Percentiles rank a stretch among this genome's conserved stretches.
phyloP scores from a whole-genome alignment of 2,797 vertebrate species.

The Kryptopterus vitreolus region DNA sequence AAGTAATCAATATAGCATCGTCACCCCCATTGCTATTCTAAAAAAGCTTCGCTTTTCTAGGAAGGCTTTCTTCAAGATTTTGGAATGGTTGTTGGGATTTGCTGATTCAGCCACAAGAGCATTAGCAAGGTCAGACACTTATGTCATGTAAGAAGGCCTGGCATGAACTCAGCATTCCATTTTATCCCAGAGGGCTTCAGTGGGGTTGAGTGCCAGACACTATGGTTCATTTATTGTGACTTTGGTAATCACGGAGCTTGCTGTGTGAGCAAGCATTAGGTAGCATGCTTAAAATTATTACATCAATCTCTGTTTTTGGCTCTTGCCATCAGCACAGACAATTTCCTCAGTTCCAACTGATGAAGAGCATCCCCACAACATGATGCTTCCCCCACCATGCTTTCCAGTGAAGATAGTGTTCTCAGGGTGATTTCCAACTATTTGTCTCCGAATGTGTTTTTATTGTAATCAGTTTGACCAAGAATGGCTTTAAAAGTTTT shows the following conservation, averaged over 20 bases:
- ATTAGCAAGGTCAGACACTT: not conserved
- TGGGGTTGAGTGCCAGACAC: not conserved
- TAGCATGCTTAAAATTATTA: not conserved
- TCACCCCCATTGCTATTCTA: not conserved
- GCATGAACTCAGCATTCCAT: not conserved
- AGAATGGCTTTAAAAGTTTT: not conserved
- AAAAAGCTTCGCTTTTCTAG: not conserved
- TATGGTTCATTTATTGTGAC: not conserved
- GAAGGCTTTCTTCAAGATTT: not conserved
- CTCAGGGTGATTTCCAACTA: too few species aligned
- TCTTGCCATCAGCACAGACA: not conserved
- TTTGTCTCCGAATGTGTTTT: too few species aligned
- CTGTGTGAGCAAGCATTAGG: not conserved
- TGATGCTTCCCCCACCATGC: not conserved
- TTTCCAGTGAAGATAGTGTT: not conserved
- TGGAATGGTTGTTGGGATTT: not conserved
- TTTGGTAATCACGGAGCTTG: not conserved
- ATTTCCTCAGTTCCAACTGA: not conserved
- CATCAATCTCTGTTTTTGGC: not conserved
- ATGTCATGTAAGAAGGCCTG: not conserved
- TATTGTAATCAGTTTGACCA: too few species aligned
- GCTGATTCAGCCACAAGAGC: not conserved
- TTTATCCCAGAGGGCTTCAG: not conserved
- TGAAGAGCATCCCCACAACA: not conserved
- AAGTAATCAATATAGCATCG: too few species aligned